Percentiles rank a stretch among this genome's conserved stretches.
These are phyloP conservation scores for Leptatherina wallacei DNA, from an alignment of 2,797 vertebrate species.

Conservation along the genomic window DNA sequence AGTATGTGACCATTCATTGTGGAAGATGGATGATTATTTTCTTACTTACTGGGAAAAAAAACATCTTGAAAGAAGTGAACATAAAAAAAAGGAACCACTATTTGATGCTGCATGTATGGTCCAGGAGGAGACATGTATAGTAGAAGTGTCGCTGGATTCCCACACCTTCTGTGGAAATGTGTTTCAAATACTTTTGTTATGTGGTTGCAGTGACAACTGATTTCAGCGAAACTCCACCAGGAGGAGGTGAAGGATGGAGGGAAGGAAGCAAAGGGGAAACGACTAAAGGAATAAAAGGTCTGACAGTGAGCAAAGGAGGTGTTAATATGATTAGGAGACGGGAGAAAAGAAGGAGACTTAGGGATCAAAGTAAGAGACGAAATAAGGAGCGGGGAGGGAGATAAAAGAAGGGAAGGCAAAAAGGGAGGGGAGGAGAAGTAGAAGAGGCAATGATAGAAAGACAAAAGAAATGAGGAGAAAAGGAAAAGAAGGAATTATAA, in stretches of 20 bases:
- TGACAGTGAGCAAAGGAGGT: conserved; percentile 26
- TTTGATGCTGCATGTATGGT: background rate
- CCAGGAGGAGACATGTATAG: background rate
- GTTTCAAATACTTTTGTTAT: conserved; percentile 51
- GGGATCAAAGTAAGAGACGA: background rate
- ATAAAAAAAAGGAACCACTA: background rate
- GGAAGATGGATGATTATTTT: background rate
- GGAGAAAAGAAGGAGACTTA: background rate
- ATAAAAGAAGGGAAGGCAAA: background rate
- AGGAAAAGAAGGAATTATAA: conserved; percentile 8
- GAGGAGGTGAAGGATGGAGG: conserved; percentile 36
- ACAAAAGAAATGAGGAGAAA: background rate
- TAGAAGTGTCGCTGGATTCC: background rate
- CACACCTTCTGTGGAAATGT: conserved; percentile 5
- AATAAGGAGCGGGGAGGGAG: background rate
- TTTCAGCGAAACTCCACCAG: conserved; percentile 48
- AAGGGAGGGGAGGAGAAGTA: background rate
- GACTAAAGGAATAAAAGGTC: conserved; percentile 27
- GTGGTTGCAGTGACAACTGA: conserved; percentile 68
- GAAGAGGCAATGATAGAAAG: background rate
- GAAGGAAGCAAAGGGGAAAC: conserved; percentile 11
- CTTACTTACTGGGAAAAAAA: background rate
- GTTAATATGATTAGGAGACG: conserved; percentile 14
- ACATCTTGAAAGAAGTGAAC: background rate
- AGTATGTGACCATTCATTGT: background rate